These are phyloP conservation scores for Cataglyphis cursor DNA, from an alignment of 2,888 invertebrate species.

Conservation along the genomic window DNA sequence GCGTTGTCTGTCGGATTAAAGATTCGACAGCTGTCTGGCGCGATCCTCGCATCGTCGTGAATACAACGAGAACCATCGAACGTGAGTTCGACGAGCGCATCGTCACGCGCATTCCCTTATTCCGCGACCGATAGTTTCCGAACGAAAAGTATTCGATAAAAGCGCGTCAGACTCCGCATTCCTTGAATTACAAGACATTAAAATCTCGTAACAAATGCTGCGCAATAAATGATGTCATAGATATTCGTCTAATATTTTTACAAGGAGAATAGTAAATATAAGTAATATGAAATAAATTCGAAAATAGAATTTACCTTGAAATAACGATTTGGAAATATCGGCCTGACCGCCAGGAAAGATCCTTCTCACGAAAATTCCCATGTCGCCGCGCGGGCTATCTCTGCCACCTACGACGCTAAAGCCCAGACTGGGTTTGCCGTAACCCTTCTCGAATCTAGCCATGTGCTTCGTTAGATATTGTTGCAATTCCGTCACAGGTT, in stretches of 20 bases:
- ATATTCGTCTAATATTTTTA: background rate
- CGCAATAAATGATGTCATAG: background rate
- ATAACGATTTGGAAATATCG: constrained; percentile 87
- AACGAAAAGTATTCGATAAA: constrained; percentile 37
- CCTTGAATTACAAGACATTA: background rate
- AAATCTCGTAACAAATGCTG: background rate
- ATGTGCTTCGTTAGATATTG: constrained; percentile 82
- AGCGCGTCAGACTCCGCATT: background rate
- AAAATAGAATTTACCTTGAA: constrained; percentile 68
- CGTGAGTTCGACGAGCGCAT: constrained; percentile 64
- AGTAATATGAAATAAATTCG: background rate
- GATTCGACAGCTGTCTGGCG: constrained; percentile 82
- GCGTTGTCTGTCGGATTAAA: constrained; percentile 82
- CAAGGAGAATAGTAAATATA: background rate
- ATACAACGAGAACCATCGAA: constrained; percentile 75
- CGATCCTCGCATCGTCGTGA: constrained; percentile 72
- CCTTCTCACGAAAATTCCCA: constrained; percentile 90
- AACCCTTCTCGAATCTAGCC: constrained; percentile 87
- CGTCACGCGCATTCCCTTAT: constrained; percentile 47
- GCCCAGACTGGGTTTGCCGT: constrained; percentile 89
- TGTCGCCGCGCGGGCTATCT: constrained; percentile 89
- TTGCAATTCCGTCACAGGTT: constrained; percentile 77
- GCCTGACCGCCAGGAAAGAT: constrained; percentile 89
- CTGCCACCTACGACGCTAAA: constrained; percentile 90
- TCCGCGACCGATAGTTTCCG: constrained; percentile 31